A percentile compares a stretch with the other conserved stretches of the same genome.
Evolutionary conservation across 2,888 invertebrate genomes (phyloP).

Genomic region (Drosophila yooni): DNA sequence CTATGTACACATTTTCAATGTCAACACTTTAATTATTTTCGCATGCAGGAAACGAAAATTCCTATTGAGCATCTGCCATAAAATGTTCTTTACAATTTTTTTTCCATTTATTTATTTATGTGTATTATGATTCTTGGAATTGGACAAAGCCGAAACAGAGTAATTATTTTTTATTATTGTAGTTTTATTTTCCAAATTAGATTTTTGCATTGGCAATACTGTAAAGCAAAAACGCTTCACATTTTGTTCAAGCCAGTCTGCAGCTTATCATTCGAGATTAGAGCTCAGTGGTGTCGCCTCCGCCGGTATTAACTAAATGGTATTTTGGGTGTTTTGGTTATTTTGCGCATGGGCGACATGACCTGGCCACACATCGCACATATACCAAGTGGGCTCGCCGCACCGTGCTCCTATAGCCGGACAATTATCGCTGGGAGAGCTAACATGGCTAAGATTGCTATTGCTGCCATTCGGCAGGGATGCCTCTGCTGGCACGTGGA

Average conservation of each 20-base stretch:
- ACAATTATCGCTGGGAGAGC: no score
- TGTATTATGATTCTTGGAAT: constrained; percentile 13
- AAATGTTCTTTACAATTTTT: constrained; percentile 15
- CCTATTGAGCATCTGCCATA: constrained; percentile 15
- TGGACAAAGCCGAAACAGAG: constrained; percentile 4
- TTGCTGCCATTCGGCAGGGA: no score
- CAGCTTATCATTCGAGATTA: constrained; percentile 79
- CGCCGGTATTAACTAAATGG: constrained; percentile 87
- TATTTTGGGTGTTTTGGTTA: constrained; percentile 90
- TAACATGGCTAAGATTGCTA: no score
- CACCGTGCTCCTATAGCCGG: no score
- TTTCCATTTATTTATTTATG: constrained; percentile 34
- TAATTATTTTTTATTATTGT: constrained; percentile 14
- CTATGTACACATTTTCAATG: constrained; percentile 44
- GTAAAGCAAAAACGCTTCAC: constrained; percentile 57
- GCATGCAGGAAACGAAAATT: constrained; percentile 19
- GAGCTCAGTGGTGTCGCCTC: constrained; percentile 58
- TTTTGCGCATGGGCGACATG: constrained; percentile 89
- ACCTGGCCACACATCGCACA: no score
- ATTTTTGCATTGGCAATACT: not conserved
- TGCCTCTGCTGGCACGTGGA: no score
- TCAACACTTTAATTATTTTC: constrained; percentile 54
- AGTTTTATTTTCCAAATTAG: not conserved
- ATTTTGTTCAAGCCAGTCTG: constrained; percentile 75
- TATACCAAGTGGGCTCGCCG: constrained; percentile 89